These are phyloP conservation scores for Melierax canorus DNA, from an alignment of 2,113 vertebrate genomes.

Conservation along the genomic window DNA sequence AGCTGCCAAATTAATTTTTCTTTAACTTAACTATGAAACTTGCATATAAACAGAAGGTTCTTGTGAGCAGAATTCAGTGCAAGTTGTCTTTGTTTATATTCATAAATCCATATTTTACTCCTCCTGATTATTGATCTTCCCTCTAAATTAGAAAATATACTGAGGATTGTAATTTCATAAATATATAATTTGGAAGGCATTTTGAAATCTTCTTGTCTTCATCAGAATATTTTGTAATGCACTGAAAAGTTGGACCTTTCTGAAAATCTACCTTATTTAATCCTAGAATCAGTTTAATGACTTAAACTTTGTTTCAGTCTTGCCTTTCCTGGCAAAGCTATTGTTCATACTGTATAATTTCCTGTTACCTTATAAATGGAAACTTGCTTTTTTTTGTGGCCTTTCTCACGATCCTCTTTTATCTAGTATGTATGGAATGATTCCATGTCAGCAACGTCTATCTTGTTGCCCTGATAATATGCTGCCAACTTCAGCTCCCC, in stretches of 20 bases:
- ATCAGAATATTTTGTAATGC: background rate
- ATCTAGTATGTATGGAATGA: background rate
- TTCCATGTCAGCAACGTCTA: background rate
- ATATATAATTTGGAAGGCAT: background rate
- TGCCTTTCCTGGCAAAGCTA: background rate
- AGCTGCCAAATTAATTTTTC: background rate
- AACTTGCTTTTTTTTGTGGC: background rate
- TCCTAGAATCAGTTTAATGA: background rate
- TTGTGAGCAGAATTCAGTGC: background rate
- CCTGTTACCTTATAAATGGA: background rate
- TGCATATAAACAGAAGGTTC: background rate
- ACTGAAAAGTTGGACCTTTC: background rate
- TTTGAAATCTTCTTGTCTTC: background rate
- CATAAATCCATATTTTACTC: background rate
- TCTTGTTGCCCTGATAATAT: background rate
- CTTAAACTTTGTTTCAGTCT: background rate
- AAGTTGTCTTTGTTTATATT: background rate
- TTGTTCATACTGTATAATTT: background rate
- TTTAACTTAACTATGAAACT: background rate
- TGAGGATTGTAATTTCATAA: background rate
- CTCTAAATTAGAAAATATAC: background rate
- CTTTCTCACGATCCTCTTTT: background rate
- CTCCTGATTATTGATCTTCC: background rate
- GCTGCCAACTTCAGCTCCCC: conserved; percentile 13
- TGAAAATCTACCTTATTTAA: background rate